Percentiles rank a stretch among this genome's conserved stretches.
phyloP scores from a whole-genome alignment of 2,888 invertebrate genomes.

The Lasius platythorax region DNA sequence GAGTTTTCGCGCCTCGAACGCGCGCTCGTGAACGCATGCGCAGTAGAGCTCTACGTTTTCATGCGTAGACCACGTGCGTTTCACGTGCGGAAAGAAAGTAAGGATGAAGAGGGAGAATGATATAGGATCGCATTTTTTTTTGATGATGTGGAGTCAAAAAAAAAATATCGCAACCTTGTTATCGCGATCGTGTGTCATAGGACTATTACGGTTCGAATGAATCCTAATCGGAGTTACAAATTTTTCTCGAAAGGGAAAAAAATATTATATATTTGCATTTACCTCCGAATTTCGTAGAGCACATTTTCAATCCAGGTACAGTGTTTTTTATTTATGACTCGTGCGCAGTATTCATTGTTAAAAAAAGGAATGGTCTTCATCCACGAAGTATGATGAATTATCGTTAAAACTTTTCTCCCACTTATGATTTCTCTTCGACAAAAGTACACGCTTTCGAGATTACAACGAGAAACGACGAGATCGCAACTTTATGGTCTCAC shows the following conservation, averaged over 20 bases:
- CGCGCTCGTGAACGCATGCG: background rate
- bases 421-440: background rate
- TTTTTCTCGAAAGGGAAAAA: background rate
- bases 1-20: background rate
- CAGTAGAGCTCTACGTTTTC: background rate
- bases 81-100: background rate
- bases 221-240: background rate
- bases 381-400: background rate
- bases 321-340: background rate
- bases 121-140: background rate
- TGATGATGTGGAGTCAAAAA: background rate
- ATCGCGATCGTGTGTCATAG: background rate
- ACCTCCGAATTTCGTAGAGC: background rate
- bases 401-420: background rate
- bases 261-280: background rate
- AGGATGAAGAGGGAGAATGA: background rate
- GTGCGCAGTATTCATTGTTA: background rate
- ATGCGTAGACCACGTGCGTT: background rate
- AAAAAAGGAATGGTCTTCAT: background rate
- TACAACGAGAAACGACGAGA: too few relatives aligned
- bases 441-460: background rate
- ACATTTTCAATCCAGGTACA: background rate
- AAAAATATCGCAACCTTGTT: background rate
- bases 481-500: background rate
- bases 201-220: background rate